Evolutionary conservation across 2,797 vertebrate species (phyloP).

Genomic region (Intellagama lesueurii): DNA sequence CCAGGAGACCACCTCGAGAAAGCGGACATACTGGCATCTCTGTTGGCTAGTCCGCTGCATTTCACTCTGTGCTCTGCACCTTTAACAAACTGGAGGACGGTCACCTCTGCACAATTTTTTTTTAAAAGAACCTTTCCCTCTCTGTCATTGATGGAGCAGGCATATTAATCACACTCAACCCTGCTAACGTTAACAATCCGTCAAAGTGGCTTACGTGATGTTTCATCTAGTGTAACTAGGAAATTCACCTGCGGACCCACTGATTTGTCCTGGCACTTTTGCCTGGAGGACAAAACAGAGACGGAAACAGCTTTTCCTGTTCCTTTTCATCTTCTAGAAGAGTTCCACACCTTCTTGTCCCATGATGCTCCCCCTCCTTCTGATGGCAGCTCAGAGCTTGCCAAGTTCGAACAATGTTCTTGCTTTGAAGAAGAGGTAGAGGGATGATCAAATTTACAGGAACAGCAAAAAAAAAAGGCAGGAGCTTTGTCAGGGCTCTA

Average conservation of each 20-base stretch:
- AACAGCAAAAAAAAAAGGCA: not conserved
- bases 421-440: constrained; percentile 52
- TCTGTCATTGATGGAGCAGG: constrained; percentile 84
- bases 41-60: constrained; percentile 18
- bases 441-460: not conserved
- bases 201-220: constrained; percentile 85
- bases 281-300: constrained; percentile 81
- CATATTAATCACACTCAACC: constrained; percentile 96
- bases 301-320: constrained; percentile 46
- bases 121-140: constrained; percentile 80
- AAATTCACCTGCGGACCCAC: constrained; percentile 86
- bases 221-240: constrained; percentile 88
- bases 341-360: constrained; percentile 26
- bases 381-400: constrained; percentile 28
- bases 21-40: constrained; percentile 33
- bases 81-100: constrained; percentile 68
- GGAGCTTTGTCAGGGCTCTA: not conserved
- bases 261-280: constrained; percentile 83
- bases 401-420: constrained; percentile 30
- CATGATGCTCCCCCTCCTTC: not conserved
- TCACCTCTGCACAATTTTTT: constrained; percentile 77
- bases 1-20: constrained; percentile 53
- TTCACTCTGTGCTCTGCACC: not conserved
- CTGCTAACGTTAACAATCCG: constrained; percentile 92
- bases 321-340: not conserved